Evolutionary conservation across 2,113 vertebrate genomes (phyloP).

Genomic region (Lamprotornis superbus): DNA sequence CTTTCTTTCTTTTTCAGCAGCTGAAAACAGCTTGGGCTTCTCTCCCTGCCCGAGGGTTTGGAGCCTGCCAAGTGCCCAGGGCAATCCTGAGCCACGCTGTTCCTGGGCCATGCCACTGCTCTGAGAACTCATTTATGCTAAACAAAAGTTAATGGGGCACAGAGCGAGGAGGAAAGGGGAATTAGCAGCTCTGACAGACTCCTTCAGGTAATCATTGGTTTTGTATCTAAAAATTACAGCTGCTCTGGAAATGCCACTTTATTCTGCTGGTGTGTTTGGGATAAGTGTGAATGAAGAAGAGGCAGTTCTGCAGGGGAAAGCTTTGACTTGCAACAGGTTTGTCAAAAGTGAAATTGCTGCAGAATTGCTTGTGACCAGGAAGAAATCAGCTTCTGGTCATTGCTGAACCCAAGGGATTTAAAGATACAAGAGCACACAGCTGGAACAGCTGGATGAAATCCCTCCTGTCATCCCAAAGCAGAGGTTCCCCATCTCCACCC

Average conservation of each 20-base stretch:
- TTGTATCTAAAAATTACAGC: background rate
- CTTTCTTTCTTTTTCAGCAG: background rate
- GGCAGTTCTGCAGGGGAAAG: background rate
- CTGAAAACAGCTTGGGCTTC: background rate
- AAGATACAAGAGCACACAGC: accelerated
- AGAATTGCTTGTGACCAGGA: background rate
- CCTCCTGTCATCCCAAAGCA: background rate
- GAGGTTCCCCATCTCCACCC: background rate
- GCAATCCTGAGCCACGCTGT: background rate
- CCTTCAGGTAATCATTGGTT: background rate
- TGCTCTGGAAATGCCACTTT: background rate
- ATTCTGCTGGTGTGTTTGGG: background rate
- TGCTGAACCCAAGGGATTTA: background rate
- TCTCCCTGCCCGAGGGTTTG: background rate
- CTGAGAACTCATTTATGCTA: background rate
- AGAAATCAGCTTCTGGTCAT: background rate
- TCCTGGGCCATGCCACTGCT: background rate
- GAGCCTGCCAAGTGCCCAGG: background rate
- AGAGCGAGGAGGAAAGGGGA: background rate
- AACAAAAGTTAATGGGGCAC: background rate
- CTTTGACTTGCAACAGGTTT: background rate
- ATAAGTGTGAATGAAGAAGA: background rate
- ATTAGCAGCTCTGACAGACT: background rate
- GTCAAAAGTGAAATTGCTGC: background rate
- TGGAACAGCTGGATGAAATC: background rate